Evolutionary conservation across 2,888 invertebrate species (phyloP).

Genomic region (Lycia hirtaria): DNA sequence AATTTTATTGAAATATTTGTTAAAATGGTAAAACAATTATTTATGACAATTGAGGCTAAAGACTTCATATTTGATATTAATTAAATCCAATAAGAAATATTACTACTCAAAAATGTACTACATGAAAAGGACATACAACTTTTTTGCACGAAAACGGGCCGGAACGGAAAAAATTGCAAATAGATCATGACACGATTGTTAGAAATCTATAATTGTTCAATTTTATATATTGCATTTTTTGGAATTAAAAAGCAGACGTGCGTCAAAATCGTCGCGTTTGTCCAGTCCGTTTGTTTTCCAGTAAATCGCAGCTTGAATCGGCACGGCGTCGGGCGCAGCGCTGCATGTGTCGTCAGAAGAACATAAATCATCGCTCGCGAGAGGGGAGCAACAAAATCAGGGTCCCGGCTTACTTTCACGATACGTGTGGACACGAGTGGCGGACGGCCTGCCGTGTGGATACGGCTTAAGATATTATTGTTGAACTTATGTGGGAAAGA

Average conservation of each 20-base stretch:
- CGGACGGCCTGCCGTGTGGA: conserved; percentile 37
- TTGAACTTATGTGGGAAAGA: not conserved
- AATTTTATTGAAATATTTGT: too few species aligned
- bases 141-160: too few species aligned
- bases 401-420: conserved; percentile 74
- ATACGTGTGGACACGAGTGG: conserved; percentile 49
- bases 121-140: too few species aligned
- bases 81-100: too few species aligned
- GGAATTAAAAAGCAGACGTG: conserved; percentile 34
- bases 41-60: too few species aligned
- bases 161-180: too few species aligned
- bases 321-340: conserved; percentile 72
- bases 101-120: too few species aligned
- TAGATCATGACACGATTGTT: too few species aligned
- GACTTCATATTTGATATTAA: too few species aligned
- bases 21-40: too few species aligned
- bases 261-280: conserved; percentile 54
- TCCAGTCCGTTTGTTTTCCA: conserved; percentile 51
- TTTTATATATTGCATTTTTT: too few species aligned
- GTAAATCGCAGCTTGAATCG: conserved; percentile 72
- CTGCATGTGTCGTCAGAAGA: conserved; percentile 81
- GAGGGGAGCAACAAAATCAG: conserved; percentile 66
- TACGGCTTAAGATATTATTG: conserved; percentile 28
- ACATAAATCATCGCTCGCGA: conserved; percentile 74
- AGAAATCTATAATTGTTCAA: too few species aligned